Evolutionary conservation across 2,888 invertebrate genomes (phyloP).

Genomic region (Norana najaformis): DNA sequence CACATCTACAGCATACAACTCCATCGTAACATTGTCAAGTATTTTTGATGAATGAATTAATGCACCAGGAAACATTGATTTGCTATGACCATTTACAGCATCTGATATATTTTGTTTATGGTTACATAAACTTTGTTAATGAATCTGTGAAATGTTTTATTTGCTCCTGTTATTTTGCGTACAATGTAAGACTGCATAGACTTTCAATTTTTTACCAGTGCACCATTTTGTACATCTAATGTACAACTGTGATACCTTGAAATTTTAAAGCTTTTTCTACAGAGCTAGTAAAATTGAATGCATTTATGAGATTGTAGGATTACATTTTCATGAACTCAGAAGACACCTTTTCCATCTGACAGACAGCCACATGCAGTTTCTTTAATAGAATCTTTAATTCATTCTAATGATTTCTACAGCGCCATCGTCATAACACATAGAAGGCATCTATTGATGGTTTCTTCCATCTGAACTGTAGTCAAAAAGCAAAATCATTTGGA

Average conservation of each 20-base stretch:
- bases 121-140: too few species aligned
- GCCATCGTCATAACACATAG: too few species aligned
- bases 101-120: too few species aligned
- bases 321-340: background rate
- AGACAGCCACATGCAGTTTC: too few species aligned
- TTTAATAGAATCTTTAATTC: too few species aligned
- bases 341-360: background rate
- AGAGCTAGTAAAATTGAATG: background rate
- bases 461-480: too few species aligned
- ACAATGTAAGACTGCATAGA: background rate
- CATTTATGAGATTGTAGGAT: background rate
- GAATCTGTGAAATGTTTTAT: background rate
- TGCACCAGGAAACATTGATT: background rate
- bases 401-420: too few species aligned
- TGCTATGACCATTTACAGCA: background rate
- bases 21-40: background rate
- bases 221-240: background rate
- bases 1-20: background rate
- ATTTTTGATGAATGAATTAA: too few species aligned
- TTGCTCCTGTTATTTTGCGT: background rate
- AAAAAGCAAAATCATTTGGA: too few species aligned
- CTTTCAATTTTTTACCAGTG: background rate
- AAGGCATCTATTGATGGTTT: too few species aligned
- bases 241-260: background rate
- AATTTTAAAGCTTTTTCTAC: background rate